phyloP scores from a whole-genome alignment of 2,888 invertebrate genomes.

The Margaritifera margaritifera region DNA sequence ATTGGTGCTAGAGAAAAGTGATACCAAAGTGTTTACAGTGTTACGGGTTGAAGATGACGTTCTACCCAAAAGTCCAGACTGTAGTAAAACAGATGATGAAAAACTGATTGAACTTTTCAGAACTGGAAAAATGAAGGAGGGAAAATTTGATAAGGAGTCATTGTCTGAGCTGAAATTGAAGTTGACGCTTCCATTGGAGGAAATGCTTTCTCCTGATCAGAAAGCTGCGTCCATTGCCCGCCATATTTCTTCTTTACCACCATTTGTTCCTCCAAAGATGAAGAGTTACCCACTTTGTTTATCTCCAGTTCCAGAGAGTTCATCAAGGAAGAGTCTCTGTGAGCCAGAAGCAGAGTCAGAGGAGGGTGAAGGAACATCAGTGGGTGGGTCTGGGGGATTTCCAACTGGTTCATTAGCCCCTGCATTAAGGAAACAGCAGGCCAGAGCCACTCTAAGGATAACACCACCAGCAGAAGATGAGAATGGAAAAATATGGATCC shows the following conservation, averaged over 20 bases:
- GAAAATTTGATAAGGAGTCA: slow-evolving; percentile 28
- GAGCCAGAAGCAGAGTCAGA: not conserved
- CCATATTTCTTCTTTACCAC: slow-evolving; percentile 54
- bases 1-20: slow-evolving; percentile 22
- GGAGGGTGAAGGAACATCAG: not conserved
- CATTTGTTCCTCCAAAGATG: slow-evolving; percentile 63
- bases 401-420: slow-evolving; percentile 29
- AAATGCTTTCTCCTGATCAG: slow-evolving; percentile 43
- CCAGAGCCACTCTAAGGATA: slow-evolving; percentile 46
- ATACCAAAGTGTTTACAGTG: slow-evolving; percentile 53
- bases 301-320: slow-evolving; percentile 54
- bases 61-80: slow-evolving; percentile 15
- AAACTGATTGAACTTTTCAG: slow-evolving; percentile 59
- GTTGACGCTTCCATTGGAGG: slow-evolving; percentile 39
- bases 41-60: slow-evolving; percentile 48
- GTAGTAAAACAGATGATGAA: slow-evolving; percentile 66
- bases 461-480: slow-evolving; percentile 49
- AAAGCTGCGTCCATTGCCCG: slow-evolving; percentile 55
- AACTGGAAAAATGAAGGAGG: slow-evolving; percentile 36
- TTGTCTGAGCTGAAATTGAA: slow-evolving; percentile 46
- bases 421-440: slow-evolving; percentile 42
- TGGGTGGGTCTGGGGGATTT: slow-evolving; percentile 14
- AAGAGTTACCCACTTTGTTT: slow-evolving; percentile 51
- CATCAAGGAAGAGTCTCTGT: slow-evolving; percentile 25
- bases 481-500: slow-evolving; percentile 51